A percentile compares a stretch with the other conserved stretches of the same genome.
Evolutionary conservation across 2,888 invertebrate genomes (phyloP).

Genomic region (Melanostoma scalare): DNA sequence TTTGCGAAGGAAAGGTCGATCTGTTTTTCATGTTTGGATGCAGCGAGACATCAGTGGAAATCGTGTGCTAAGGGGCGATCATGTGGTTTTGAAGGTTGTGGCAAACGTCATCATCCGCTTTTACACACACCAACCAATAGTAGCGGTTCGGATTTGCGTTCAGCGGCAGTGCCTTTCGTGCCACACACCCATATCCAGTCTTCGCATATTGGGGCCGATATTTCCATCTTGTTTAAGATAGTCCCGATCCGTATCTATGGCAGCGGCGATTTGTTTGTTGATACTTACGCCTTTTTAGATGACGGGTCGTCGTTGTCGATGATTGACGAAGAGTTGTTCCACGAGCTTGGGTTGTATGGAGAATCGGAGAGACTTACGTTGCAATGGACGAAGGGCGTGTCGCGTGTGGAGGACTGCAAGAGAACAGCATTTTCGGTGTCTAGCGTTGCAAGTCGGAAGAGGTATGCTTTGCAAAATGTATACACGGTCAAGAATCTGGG

Average conservation of each 20-base stretch:
- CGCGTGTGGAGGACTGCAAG: conserved; percentile 13
- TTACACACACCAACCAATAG: no score
- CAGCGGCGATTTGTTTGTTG: conserved; percentile 10
- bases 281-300: conserved; percentile 32
- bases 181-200: background rate
- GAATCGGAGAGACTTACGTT: conserved; percentile 21
- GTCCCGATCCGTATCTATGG: conserved; percentile 33
- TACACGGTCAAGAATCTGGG: background rate
- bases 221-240: conserved; percentile 20
- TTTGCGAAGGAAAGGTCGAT: conserved; percentile 9
- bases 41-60: conserved; percentile 23
- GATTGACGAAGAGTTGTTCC: conserved; percentile 27
- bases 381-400: conserved; percentile 34
- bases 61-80: conserved; percentile 9
- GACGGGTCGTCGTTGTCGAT: conserved; percentile 41
- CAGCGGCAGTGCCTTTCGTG: background rate
- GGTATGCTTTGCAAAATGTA: conserved; percentile 20
- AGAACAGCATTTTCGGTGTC: conserved; percentile 16
- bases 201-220: background rate
- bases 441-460: background rate
- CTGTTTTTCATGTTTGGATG: conserved; percentile 29
- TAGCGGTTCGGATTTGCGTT: background rate
- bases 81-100: conserved; percentile 5
- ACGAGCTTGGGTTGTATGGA: conserved; percentile 37
- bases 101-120: background rate